These are phyloP conservation scores for Diplodus puntazzo DNA, from an alignment of 2,797 vertebrate genomes.

Conservation along the genomic window DNA sequence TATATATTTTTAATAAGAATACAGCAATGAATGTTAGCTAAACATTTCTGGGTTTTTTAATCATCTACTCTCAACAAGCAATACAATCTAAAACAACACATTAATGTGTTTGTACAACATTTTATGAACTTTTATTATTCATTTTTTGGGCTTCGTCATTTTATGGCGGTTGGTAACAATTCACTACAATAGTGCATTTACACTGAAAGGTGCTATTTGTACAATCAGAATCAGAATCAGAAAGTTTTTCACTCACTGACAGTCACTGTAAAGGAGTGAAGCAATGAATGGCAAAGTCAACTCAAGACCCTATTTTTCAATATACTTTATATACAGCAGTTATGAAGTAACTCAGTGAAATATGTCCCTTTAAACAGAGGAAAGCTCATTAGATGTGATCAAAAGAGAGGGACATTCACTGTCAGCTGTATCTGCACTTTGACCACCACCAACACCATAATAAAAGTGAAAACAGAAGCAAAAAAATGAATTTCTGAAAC, in stretches of 20 bases:
- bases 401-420: neutral
- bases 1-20: neutral
- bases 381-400: neutral
- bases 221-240: no score
- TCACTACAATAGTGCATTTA: neutral
- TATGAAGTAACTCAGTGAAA: neutral
- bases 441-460: neutral
- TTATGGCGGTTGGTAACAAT: neutral
- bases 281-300: no score
- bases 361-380: neutral
- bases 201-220: no score
- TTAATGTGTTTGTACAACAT: neutral
- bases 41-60: no score
- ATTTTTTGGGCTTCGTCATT: neutral
- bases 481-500: slow-evolving; percentile 7
- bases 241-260: neutral
- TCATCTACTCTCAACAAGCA: neutral
- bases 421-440: neutral
- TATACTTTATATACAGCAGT: no score
- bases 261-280: neutral
- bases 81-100: neutral
- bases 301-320: neutral
- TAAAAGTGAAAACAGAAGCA: neutral
- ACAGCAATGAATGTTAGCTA: neutral
- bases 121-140: neutral